phyloP scores from a whole-genome alignment of 2,113 vertebrate genomes.

The Pterocles burchelli region DNA sequence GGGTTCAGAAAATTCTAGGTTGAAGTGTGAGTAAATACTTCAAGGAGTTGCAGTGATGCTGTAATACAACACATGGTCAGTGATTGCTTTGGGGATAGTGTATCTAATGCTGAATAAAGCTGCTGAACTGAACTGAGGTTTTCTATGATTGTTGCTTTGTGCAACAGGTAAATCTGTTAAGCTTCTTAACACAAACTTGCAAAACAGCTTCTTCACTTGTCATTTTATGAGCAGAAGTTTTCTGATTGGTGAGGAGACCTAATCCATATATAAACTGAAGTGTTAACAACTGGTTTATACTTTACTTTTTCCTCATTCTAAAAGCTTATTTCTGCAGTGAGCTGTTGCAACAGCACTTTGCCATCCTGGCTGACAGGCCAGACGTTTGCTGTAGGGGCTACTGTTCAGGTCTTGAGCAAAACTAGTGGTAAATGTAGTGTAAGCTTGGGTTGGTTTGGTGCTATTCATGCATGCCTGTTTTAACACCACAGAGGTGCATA shows the following conservation, averaged over 20 bases:
- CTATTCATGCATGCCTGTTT: background rate
- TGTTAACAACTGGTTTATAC: background rate
- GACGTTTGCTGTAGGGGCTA: background rate
- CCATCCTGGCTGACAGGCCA: background rate
- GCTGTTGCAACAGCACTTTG: background rate
- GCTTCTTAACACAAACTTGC: background rate
- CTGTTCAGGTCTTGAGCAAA: background rate
- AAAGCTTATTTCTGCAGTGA: background rate
- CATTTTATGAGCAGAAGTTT: background rate
- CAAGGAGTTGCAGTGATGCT: background rate
- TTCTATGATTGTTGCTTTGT: background rate
- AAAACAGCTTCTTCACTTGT: background rate
- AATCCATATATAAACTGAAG: background rate
- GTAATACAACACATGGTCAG: background rate
- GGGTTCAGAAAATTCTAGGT: background rate
- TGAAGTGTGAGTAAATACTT: conserved; percentile 9
- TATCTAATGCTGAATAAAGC: background rate
- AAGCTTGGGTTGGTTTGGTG: background rate
- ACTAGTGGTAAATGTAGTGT: background rate
- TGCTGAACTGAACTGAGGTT: background rate
- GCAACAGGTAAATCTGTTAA: background rate
- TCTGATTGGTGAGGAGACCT: background rate
- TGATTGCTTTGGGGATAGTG: background rate
- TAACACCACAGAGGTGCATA: background rate
- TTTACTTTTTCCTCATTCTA: no score